A percentile compares a stretch with the other conserved stretches of the same genome.
Evolutionary conservation across 2,113 vertebrate genomes (phyloP).

Genomic region (Phoenicopterus ruber): DNA sequence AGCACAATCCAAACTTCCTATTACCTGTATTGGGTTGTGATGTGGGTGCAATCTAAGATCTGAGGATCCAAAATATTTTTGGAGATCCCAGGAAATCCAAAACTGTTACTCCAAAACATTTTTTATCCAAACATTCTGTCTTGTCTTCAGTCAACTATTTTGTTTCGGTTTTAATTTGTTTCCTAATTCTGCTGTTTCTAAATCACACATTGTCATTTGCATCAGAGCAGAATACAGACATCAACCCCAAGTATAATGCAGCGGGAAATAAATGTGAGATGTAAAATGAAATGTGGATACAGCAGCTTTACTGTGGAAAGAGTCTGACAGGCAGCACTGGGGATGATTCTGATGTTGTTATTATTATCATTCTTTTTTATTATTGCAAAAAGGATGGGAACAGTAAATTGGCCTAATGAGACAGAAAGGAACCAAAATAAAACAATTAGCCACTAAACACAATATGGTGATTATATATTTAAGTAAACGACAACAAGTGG

Average conservation of each 20-base stretch:
- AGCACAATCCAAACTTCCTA: background rate
- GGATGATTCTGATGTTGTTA: background rate
- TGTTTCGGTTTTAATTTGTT: background rate
- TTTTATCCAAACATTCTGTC: background rate
- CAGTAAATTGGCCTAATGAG: background rate
- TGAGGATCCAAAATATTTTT: background rate
- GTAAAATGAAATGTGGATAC: background rate
- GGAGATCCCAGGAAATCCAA: background rate
- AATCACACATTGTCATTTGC: background rate
- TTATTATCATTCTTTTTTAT: background rate
- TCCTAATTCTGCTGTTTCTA: background rate
- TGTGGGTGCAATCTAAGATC: background rate
- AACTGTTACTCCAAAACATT: background rate
- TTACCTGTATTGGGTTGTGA: background rate
- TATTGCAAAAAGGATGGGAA: background rate
- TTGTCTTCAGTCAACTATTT: background rate
- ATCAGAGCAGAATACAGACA: background rate
- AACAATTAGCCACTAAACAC: background rate
- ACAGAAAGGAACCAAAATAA: constrained; percentile 13
- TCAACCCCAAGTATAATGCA: background rate
- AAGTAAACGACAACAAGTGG: background rate
- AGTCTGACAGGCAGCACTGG: background rate
- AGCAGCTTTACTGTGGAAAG: background rate
- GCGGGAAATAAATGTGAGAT: background rate
- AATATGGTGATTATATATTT: background rate